Evolutionary conservation across 92 coral and sea anemone species (phyloP), one percentile per base, ranked within the genome.

Genomic region (Epizoanthus stellaris): DNA sequence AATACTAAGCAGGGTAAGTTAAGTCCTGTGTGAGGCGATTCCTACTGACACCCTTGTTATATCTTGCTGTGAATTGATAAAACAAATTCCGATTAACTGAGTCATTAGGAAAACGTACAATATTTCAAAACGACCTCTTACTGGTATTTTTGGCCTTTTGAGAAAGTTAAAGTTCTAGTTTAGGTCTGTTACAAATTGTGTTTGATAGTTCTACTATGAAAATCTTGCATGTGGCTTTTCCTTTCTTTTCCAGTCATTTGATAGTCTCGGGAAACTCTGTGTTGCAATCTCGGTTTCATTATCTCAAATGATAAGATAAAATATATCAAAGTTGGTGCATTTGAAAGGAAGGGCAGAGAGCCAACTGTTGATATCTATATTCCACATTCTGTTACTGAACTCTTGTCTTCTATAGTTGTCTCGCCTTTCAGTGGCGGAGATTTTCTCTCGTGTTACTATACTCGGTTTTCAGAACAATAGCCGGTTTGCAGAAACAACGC

Each of bases 91-190:
- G 17, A n/a, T 77, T 60, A 23, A n/a, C n/a, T n/a, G n/a, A 11
- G 39, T 17, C 67, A 63, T 42, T 64, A 45, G 61, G 21, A 49
- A 43, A 34, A 76, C 42, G 45, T 63, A 12, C 61, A 62, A 17
- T 39, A 79, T 42, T 64, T 43, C 40, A 77, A 45, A 25, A 79
- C 62, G 65, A 43, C 30, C 23, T 64, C 47, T 79, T 2, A 62
- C 71, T 17, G 54, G 71, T 62, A 42, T 43, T 42, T 63, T 64
- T 79, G 71, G 36, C 83, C 83, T 20, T 38, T 60, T 21, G 70
- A 39, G 62, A 6, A 36, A 76, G 83, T 40, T 17, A 42, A 3
- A 19, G 54, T 70, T 70, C 43, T 39, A 15, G 39, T 62, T 79
- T 30, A 12, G 82, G 42, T 40, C 59, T 62, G 58, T 17, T 76